Percentiles rank a stretch among this genome's conserved stretches.
Conservation (phyloP, 2,888 invertebrate species). For the Cosmopolites sordidus region DNA sequence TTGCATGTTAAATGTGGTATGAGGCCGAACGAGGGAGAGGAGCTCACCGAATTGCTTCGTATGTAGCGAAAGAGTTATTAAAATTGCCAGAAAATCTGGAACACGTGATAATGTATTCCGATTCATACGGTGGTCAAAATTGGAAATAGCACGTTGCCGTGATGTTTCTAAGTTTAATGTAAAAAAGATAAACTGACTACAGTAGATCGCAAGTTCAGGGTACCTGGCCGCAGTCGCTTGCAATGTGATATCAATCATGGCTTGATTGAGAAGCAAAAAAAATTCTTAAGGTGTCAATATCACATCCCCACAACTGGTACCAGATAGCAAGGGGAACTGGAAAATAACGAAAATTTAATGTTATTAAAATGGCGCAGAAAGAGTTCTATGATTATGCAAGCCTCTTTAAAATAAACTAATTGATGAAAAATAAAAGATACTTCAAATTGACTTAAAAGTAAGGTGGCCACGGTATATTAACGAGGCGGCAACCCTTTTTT, state of each 20-base stretch:
- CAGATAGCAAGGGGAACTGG: slow-evolving; percentile 13
- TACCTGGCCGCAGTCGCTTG: slow-evolving; percentile 22
- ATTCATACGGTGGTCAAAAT: too few relatives aligned
- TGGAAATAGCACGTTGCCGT: slow-evolving; percentile 20
- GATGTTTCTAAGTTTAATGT: slow-evolving; percentile 17
- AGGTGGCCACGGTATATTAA: background rate
- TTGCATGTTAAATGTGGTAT: slow-evolving; percentile 23
- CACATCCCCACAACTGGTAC: slow-evolving; percentile 22
- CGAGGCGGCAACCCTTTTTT: background rate
- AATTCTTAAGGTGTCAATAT: slow-evolving; percentile 5
- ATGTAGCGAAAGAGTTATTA: slow-evolving; percentile 3
- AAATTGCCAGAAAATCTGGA: slow-evolving; percentile 16
- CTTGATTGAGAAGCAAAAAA: slow-evolving; percentile 23
- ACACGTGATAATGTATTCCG: too few relatives aligned
- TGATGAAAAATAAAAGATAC: background rate
- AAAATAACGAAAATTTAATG: too few relatives aligned
- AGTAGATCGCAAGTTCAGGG: slow-evolving; percentile 24
- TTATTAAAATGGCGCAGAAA: too few relatives aligned
- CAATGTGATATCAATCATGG: slow-evolving; percentile 23
- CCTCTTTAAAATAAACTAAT: too few relatives aligned
- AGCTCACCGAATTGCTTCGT: slow-evolving; percentile 16
- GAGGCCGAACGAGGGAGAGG: slow-evolving; percentile 10
- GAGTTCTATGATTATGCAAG: background rate
- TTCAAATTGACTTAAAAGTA: background rate
- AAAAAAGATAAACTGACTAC: slow-evolving; percentile 6